Evolutionary conservation across 2,888 invertebrate species (phyloP), one percentile per base, ranked within the genome.

Genomic region (Drosophila picticornis): DNA sequence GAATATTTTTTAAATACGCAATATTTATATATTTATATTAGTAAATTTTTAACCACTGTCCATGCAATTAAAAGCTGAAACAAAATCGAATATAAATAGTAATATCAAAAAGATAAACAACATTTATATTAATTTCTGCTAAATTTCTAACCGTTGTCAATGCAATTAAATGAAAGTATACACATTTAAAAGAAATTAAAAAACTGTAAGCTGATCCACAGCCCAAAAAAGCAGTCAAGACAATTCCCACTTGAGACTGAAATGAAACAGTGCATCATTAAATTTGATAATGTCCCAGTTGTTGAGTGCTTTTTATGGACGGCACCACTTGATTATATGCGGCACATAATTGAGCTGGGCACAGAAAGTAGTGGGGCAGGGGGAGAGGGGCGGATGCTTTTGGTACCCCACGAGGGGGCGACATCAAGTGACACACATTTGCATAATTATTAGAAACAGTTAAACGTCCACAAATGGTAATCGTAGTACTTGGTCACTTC

Each of bases 381-480:
- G 25, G 7, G n/a, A 34, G 22, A 6, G n/a, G 7, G 40, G 53
- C 25, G 58, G 38, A 53, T 38, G 36, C 59, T 60, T 62, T 60
- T 62, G 38, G 73, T 31, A 10, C 65, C 56, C 16, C 46, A 46
- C 81, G 75, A 78, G 78, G 82, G 76, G 75, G 63, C 64, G 53
- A 70, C 83, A 74, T 69, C 68, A 75, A 76, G 82, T 81, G 86
- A 83, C 88, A 83, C 72, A 83, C 88, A 88, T 88, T 88, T 88
- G 72, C 87, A 88, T 88, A 88, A 88, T 88, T 88, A 88, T 88
- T 88, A 88, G 87, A 90, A 88, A 88, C 87, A 88, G 87, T 88
- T 88, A 88, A 85, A 88, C 85, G 86, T 81, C 87, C 87, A 88
- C 87, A 87, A 87, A 87, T 87, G 87, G 86, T 87, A 77, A 78